Base-by-base conservation (phyloP, 92 coral and sea anemone species). In the Chrysogorgia sp. region DNA sequence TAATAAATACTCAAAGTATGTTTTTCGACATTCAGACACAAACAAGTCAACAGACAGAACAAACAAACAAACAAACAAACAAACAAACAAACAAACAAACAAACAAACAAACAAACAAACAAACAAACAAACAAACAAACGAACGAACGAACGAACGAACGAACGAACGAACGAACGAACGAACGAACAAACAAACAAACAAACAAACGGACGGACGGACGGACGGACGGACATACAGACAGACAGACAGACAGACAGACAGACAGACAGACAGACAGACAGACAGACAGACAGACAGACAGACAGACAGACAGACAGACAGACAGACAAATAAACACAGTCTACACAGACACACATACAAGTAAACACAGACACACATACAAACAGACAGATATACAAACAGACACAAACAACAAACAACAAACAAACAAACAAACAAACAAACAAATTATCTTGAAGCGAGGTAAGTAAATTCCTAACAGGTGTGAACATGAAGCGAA, bases 91-190 rank as follows among this genome's bases (percentile, higher is more conserved):
- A 58, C 63, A 58, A 23, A 58, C 63, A 58, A 23, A 58, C 63
- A 58, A 23, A 58, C 63, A 58, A 23, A 58, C 63, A 58, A 23
- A 58, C 63, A 58, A 23, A 58, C 63, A 58, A 23, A 58, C 63
- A 58, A 23, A 58, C 63, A 58, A 23, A 58, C 63, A 58, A 23
- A 58, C 63, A 58, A 23, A 58, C 63, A 58, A 23, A 58, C 63
- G 23, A 23, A 58, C 63, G 23, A 23, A 58, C 63, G 23, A 23
- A 58, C 63, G 23, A 23, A 58, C 63, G 23, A 23, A 58, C 63
- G 23, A 23, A 58, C 63, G 23, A 23, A 58, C 63, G 23, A 23
- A 58, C 63, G 23, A 23, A 58, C 63, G 23, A 23, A 58, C 63
- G 23, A 24, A 58, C 63, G 23, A 24, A 58, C 63, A 58, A 24